phyloP scores from a whole-genome alignment of 2,113 vertebrate species.

The Pseudopipra pipra region DNA sequence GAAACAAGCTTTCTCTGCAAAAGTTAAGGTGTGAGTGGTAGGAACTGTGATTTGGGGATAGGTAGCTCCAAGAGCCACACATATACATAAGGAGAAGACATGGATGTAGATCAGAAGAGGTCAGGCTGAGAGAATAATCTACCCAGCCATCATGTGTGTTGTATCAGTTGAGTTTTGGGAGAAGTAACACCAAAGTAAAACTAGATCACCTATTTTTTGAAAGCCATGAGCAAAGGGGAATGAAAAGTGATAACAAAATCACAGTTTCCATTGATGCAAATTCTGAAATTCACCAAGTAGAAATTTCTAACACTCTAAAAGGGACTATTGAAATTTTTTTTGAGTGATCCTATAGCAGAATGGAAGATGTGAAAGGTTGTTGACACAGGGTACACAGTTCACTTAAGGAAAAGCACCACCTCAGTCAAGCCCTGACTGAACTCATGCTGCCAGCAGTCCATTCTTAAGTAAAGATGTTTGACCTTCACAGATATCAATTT shows the following conservation, averaged over 20 bases:
- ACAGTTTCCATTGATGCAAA: neutral
- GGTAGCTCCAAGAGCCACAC: neutral
- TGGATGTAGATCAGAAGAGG: neutral
- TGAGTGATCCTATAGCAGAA: neutral
- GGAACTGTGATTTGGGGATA: neutral
- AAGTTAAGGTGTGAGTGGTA: neutral
- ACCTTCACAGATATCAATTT: neutral
- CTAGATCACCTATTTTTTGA: neutral
- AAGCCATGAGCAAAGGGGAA: neutral
- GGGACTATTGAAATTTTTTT: neutral
- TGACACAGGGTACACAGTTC: neutral
- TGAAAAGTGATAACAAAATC: neutral
- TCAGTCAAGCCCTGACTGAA: neutral
- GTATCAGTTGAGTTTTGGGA: neutral
- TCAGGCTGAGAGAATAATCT: neutral
- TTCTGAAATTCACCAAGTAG: neutral
- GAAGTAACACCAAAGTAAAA: neutral
- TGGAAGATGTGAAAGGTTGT: neutral
- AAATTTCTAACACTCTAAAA: neutral
- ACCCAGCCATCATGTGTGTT: neutral
- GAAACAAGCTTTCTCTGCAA: neutral
- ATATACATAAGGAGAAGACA: neutral
- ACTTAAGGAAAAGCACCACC: neutral
- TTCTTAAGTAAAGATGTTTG: neutral
- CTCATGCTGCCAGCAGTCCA: neutral